phyloP scores from a whole-genome alignment of 2,888 invertebrate genomes.

The Mactromeris polynyma region DNA sequence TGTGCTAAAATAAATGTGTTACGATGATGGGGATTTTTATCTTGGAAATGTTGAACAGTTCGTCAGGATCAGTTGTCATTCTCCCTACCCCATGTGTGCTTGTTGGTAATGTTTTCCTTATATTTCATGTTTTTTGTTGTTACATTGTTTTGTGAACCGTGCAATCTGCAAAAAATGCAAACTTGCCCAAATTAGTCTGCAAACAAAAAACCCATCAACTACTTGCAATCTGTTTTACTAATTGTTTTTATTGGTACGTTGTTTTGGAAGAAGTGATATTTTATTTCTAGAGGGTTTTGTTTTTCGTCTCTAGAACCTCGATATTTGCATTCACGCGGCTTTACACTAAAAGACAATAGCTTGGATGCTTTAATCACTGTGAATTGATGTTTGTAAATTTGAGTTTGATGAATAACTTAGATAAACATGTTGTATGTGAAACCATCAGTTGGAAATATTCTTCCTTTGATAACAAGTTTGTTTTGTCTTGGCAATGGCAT shows the following conservation, averaged over 20 bases:
- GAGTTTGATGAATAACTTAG: too few relatives aligned
- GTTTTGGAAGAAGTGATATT: not conserved
- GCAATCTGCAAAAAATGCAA: not conserved
- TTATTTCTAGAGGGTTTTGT: constrained; percentile 3
- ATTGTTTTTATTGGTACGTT: too few relatives aligned
- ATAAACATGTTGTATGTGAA: too few relatives aligned
- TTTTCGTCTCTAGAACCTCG: not conserved
- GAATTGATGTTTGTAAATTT: too few relatives aligned
- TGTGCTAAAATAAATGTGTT: too few relatives aligned
- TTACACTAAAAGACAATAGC: not conserved
- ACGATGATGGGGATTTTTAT: too few relatives aligned
- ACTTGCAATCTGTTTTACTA: not conserved
- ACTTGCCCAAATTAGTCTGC: not conserved
- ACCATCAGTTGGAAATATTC: too few relatives aligned
- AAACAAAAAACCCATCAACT: not conserved
- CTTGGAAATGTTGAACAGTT: not conserved
- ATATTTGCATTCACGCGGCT: not conserved
- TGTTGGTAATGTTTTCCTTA: not conserved
- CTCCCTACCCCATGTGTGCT: not conserved
- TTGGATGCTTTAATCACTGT: too few relatives aligned
- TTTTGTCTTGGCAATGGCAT: too few relatives aligned
- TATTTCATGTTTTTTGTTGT: not conserved
- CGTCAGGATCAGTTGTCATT: not conserved
- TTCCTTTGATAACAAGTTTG: too few relatives aligned
- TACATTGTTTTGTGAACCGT: not conserved